phyloP scores from a whole-genome alignment of 2,113 vertebrate species.

The Cynocephalus volans region DNA sequence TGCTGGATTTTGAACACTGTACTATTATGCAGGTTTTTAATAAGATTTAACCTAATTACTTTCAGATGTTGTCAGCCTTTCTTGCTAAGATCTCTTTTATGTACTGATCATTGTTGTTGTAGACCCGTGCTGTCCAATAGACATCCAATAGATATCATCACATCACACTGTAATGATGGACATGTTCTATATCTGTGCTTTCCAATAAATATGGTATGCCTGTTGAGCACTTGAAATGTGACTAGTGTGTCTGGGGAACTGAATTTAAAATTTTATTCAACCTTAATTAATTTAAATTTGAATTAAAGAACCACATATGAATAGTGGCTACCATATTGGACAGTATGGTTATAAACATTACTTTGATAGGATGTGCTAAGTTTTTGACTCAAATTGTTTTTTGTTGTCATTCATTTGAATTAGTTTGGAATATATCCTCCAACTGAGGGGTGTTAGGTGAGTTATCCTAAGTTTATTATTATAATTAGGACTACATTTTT shows the following conservation, averaged over 20 bases:
- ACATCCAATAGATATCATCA: neutral
- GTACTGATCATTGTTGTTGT: neutral
- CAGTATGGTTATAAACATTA: slow-evolving; percentile 52
- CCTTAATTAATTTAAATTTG: slow-evolving; percentile 65
- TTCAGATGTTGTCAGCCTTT: slow-evolving; percentile 40
- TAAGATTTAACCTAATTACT: slow-evolving; percentile 53
- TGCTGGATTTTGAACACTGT: neutral
- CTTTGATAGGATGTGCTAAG: slow-evolving; percentile 73
- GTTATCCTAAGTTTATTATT: slow-evolving; percentile 31
- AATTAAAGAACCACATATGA: slow-evolving; percentile 16
- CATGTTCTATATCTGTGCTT: slow-evolving; percentile 4
- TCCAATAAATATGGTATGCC: neutral
- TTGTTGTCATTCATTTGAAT: slow-evolving; percentile 63
- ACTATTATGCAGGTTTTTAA: slow-evolving; percentile 34
- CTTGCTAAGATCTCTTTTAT: slow-evolving; percentile 23
- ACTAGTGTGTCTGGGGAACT: neutral
- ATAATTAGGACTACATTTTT: slow-evolving; percentile 34
- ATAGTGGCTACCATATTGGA: neutral
- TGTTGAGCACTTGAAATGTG: slow-evolving; percentile 32
- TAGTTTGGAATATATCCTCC: slow-evolving; percentile 77
- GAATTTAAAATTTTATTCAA: slow-evolving; percentile 66
- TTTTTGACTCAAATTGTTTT: slow-evolving; percentile 77
- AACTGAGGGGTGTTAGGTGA: slow-evolving; percentile 57
- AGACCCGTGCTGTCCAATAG: neutral
- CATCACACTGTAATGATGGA: neutral